Base-by-base conservation (phyloP, 2,113 vertebrate species). In the Phaethornis superciliosus region DNA sequence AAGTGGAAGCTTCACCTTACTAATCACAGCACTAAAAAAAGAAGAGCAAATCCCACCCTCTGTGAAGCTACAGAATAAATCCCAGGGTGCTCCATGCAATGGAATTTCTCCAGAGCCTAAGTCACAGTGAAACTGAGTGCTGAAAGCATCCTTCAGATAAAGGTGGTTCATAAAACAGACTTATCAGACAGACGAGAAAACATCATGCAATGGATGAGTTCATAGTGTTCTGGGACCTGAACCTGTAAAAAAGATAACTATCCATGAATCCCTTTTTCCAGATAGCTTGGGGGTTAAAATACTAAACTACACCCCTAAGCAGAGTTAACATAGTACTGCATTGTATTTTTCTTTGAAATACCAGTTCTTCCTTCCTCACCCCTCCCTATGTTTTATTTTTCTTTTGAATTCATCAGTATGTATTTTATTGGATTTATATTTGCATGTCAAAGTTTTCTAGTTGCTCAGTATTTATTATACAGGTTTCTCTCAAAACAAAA, bases 131-230 rank as follows among this genome's bases (percentile, higher is more conserved):
- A 86, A 58, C 12, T 15, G 58, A 89, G 64, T 46, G 30, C n/a
- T 81, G 83, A 84, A 94, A 75, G 23, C 35, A 81, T 72, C 58
- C 26, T 90, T 64, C 77, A 92, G 4, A 79, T 83, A 69, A 90
- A 72, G 40, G 30, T 79, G 15, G 21, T 62, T 84, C 86, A 62
- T 84, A 87, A 90, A 94, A 75, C 24, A 79, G 62, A 89, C 84
- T 81, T 78, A 76, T 81, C 81, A 90, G 62, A 68, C 62, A 79
- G 77, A 70, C 86, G 84, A 93, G 89, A 71, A 90, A 92, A 89
- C 55, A 82, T 56, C 46, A 54, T 95, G 62, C 30, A 69, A 17
- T 68, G 42, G 40, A 13, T 23, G 58, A 76, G 69, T 89, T 85
- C 70, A n/a, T 17, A 42, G 58, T 44, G 77, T 93, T 94, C 89